These are phyloP conservation scores for Calonectris borealis DNA, from an alignment of 2,113 vertebrate species.

Conservation along the genomic window DNA sequence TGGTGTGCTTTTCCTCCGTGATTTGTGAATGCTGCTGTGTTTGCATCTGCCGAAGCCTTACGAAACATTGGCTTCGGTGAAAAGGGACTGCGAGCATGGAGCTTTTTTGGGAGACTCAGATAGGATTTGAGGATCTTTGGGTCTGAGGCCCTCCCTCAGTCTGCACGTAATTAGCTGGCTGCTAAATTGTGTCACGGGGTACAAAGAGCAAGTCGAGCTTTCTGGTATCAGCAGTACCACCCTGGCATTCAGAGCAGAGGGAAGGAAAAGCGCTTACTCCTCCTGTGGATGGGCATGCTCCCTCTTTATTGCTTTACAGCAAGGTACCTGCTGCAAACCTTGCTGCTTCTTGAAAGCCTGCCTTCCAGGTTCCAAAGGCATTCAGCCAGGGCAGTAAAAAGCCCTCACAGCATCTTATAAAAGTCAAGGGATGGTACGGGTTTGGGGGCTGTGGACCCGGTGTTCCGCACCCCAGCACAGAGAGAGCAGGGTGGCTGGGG, in stretches of 20 bases:
- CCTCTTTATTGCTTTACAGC: neutral
- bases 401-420: neutral
- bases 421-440: neutral
- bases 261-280: neutral
- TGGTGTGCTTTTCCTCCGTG: neutral
- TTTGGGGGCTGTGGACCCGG: rapidly evolving
- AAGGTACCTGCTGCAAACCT: neutral
- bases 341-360: neutral
- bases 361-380: neutral
- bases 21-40: neutral
- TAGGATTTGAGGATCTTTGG: neutral
- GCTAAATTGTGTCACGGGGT: rapidly evolving
- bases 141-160: neutral
- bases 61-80: neutral
- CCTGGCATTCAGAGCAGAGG: neutral
- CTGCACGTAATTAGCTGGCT: neutral
- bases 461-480: neutral
- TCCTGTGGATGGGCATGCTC: neutral
- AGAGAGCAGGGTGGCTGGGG: neutral
- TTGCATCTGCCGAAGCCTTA: neutral
- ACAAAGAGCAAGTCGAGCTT: neutral
- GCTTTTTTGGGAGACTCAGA: neutral
- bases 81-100: rapidly evolving
- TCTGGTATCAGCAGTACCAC: neutral
- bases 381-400: neutral